A percentile compares a stretch with the other conserved stretches of the same genome.
These are phyloP conservation scores for Gasterosteus aculeatus DNA, from an alignment of 2,113 vertebrate species.

Conservation along the genomic window DNA sequence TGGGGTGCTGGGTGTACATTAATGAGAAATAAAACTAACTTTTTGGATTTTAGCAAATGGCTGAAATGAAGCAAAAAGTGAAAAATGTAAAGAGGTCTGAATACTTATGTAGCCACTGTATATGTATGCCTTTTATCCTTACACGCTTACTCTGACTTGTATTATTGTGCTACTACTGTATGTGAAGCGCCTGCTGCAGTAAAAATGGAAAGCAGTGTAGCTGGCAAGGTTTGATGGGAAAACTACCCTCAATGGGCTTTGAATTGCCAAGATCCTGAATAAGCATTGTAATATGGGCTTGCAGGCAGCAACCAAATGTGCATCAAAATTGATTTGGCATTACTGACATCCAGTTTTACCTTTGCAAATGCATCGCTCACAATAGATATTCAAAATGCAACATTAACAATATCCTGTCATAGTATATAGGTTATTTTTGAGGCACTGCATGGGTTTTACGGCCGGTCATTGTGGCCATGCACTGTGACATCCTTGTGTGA, in stretches of 20 bases:
- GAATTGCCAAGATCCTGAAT: conserved; percentile 59
- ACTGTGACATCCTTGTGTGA: neutral
- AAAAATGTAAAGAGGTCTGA: no score
- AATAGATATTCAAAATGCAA: conserved; percentile 29
- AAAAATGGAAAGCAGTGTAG: conserved; percentile 43
- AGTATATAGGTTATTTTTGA: conserved; percentile 20
- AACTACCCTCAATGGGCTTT: conserved; percentile 54
- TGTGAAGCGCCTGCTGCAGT: conserved; percentile 35
- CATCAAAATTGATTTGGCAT: conserved; percentile 45
- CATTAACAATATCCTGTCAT: conserved; percentile 22
- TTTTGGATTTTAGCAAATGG: no score
- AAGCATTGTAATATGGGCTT: conserved; percentile 47
- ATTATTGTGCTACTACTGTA: conserved; percentile 36
- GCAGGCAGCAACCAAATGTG: conserved; percentile 41
- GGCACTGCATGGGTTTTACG: conserved; percentile 3
- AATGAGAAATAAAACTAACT: no score
- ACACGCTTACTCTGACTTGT: conserved; percentile 39
- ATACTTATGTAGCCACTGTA: no score
- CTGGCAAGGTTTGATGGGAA: conserved; percentile 34
- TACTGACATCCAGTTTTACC: conserved; percentile 42
- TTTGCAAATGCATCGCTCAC: conserved; percentile 19
- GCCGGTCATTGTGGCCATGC: conserved; percentile 22
- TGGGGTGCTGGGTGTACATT: no score
- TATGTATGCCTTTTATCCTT: conserved; percentile 11
- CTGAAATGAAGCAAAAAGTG: no score